Percentiles rank a stretch among this genome's conserved stretches.
phyloP scores from a whole-genome alignment of 2,113 vertebrate genomes.

The Eleginops maclovinus region DNA sequence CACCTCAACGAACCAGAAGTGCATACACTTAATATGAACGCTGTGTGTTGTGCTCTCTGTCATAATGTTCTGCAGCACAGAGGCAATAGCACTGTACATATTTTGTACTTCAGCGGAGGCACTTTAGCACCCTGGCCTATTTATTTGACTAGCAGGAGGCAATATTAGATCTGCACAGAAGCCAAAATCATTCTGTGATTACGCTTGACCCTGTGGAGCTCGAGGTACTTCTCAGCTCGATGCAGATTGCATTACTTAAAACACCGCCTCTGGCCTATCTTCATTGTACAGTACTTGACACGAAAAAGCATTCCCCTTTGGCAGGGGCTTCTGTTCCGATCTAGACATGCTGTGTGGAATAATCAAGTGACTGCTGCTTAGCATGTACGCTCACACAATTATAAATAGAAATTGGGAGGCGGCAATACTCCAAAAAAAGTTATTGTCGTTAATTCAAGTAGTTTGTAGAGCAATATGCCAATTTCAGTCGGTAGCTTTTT shows the following conservation, averaged over 20 bases:
- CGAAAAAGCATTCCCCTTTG: slow-evolving; percentile 42
- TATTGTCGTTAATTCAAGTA: neutral
- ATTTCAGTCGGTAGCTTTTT: neutral
- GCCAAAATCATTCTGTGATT: slow-evolving; percentile 68
- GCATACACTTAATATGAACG: slow-evolving; percentile 14
- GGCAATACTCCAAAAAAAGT: neutral
- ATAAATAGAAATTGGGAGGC: neutral
- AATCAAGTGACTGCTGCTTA: slow-evolving; percentile 40
- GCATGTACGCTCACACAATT: slow-evolving; percentile 10
- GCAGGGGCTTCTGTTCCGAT: slow-evolving; percentile 26
- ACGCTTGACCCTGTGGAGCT: slow-evolving; percentile 54
- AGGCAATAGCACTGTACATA: slow-evolving; percentile 7
- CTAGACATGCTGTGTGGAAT: slow-evolving; percentile 15
- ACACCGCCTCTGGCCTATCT: slow-evolving; percentile 42
- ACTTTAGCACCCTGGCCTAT: slow-evolving; percentile 46
- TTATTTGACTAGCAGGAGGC: slow-evolving; percentile 60
- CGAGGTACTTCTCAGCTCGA: slow-evolving; percentile 50
- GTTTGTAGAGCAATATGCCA: neutral
- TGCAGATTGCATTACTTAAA: slow-evolving; percentile 67
- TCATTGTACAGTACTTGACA: slow-evolving; percentile 59
- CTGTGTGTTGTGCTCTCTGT: slow-evolving; percentile 21
- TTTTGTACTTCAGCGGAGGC: slow-evolving; percentile 27
- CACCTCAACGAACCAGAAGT: slow-evolving; percentile 8
- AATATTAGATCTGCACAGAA: slow-evolving; percentile 58
- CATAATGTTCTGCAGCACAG: slow-evolving; percentile 9